Base-by-base conservation (phyloP, 2,113 vertebrate genomes). In the Phasianus colchicus region DNA sequence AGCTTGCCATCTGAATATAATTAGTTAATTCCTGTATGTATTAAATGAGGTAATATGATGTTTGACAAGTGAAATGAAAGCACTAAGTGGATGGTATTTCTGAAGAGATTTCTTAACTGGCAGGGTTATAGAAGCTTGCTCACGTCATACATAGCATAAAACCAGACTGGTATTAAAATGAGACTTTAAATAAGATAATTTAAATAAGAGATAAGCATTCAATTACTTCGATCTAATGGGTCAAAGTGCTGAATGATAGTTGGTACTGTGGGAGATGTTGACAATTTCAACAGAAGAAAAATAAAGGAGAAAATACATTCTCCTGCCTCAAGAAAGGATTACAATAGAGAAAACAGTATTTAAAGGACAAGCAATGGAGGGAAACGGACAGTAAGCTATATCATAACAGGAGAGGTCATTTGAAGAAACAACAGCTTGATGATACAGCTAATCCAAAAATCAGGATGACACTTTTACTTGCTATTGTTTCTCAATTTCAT, bases 381-480 rank as follows among this genome's bases (percentile, higher is more conserved):
- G 54, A 55, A 79, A 83, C 60, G 73, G 73, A 91, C 88, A 84
- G 87, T 92, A 76, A 94, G 72, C 63, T 89, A 27, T 63, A 89
- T 93, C 48, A 42, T 88, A 87, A 83, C 75, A 88, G 89, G 57
- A 90, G 95, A 96, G 95, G 95, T 93, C 88, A 55, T 79, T 83
- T 10, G 2, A 65, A 90, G 89, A 91, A 94, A 92, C 86, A 95
- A 73, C 57, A 85, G 90, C 86, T 86, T 96, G 93, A 96, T 96
- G 95, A 96, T 91, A 92, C 88, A 96, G 84, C 92, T 96, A 93
- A 96, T 96, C 94, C 94, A 48, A 85, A 82, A 85, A 92, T 91
- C 88, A 93, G 80, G 67, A 82, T 72, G 52, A 32, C n/a, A 36
- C 45, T 72, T 88, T 83, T 52, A 89, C 67, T 82, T 91, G 60